Conservation (phyloP, 1,140 invertebrate genomes). For the Catajapyx aquilonaris region DNA sequence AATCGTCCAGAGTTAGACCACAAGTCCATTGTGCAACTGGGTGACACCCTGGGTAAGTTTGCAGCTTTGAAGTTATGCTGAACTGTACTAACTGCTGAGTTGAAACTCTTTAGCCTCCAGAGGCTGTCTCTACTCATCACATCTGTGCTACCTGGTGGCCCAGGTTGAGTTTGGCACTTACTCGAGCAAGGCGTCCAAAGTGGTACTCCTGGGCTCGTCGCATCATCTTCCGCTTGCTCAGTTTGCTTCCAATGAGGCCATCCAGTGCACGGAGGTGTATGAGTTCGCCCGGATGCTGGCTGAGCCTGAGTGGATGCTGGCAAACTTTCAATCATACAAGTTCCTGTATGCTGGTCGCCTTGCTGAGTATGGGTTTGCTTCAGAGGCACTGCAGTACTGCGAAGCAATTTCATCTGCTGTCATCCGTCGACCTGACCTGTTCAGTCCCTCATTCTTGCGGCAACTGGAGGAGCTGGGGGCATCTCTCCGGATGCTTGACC, state of each 20-base stretch:
- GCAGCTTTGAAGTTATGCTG: slow-evolving; percentile 4
- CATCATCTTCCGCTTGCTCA: slow-evolving; percentile 32
- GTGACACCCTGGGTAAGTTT: slow-evolving; percentile 32
- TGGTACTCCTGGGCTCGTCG: slow-evolving; percentile 22
- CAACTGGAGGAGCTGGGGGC: not conserved
- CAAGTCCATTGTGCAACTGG: slow-evolving; percentile 58
- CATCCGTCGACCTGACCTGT: not conserved
- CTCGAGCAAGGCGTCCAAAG: slow-evolving; percentile 28
- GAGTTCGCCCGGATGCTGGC: slow-evolving; percentile 73
- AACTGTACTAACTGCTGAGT: slow-evolving; percentile 1
- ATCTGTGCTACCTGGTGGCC: slow-evolving; percentile 84
- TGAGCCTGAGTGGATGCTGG: slow-evolving; percentile 45
- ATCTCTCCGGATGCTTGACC: too few relatives aligned
- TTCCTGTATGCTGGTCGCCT: slow-evolving; percentile 42
- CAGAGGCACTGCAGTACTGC: slow-evolving; percentile 58
- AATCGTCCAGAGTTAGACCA: slow-evolving; percentile 55
- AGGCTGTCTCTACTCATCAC: slow-evolving; percentile 63
- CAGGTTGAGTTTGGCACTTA: slow-evolving; percentile 50
- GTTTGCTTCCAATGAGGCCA: slow-evolving; percentile 59
- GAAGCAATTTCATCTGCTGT: slow-evolving; percentile 40
- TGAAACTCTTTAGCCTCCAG: slow-evolving; percentile 22
- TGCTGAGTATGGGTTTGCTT: slow-evolving; percentile 49
- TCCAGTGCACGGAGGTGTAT: slow-evolving; percentile 85
- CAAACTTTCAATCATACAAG: slow-evolving; percentile 34
- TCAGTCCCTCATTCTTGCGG: not conserved